Evolutionary conservation across 92 coral and sea anemone genomes (phyloP).

Genomic region (Palythoa caribaeorum): DNA sequence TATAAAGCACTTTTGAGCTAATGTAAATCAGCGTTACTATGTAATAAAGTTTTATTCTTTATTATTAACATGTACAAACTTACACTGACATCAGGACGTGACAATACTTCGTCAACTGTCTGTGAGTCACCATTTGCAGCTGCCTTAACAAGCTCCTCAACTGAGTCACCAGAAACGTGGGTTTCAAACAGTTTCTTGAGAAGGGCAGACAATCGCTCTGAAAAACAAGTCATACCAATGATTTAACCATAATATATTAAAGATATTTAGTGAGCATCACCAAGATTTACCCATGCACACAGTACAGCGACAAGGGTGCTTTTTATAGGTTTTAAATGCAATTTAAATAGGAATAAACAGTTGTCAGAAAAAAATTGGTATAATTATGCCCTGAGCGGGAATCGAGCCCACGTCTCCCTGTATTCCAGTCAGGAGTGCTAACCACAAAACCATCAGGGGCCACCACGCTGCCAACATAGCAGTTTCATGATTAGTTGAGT

Average conservation of each 20-base stretch:
- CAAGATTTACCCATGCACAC: neutral
- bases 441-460: neutral
- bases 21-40: no score
- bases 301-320: neutral
- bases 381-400: no score
- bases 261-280: neutral
- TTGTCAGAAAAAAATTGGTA: no score
- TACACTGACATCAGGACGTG: constrained; percentile 88
- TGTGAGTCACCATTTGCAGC: constrained; percentile 96
- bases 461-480: neutral
- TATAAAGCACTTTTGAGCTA: no score
- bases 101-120: constrained; percentile 80
- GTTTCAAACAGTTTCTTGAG: constrained; percentile 97
- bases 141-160: constrained; percentile 97
- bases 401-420: no score
- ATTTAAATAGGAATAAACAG: neutral
- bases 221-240: neutral
- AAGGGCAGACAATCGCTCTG: constrained; percentile 91
- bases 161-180: constrained; percentile 95
- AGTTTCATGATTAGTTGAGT: no score
- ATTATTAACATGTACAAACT: constrained; percentile 8
- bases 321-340: no score
- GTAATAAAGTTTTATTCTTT: neutral
- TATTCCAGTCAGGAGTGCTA: no score
- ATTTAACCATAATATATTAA: neutral